Conservation (phyloP, 2,888 invertebrate genomes). For the Acheta domesticus region DNA sequence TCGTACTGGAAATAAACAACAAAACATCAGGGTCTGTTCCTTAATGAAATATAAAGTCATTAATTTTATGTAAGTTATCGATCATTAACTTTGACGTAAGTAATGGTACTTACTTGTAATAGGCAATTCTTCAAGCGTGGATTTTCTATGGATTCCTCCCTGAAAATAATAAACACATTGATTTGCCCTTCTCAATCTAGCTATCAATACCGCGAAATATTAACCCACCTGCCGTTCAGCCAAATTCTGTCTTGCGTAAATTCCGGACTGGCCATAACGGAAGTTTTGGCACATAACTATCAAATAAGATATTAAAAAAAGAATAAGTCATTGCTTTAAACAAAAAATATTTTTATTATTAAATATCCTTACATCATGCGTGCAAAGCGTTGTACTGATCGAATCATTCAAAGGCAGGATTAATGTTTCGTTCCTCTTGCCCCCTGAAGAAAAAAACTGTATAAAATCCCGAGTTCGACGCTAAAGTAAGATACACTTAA, state of each 20-base stretch:
- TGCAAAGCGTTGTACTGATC: slow-evolving; percentile 84
- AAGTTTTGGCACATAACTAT: slow-evolving; percentile 87
- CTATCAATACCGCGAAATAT: background rate
- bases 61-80: too few relatives aligned
- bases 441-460: slow-evolving; percentile 62
- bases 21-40: too few relatives aligned
- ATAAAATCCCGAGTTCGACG: too few relatives aligned
- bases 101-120: slow-evolving; percentile 56
- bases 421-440: slow-evolving; percentile 87
- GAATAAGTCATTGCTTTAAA: background rate
- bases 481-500: slow-evolving; percentile 32
- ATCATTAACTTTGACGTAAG: too few relatives aligned
- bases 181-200: background rate
- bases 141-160: slow-evolving; percentile 70
- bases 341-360: background rate
- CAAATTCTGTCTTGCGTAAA: slow-evolving; percentile 78
- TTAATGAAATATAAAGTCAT: too few relatives aligned
- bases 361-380: slow-evolving; percentile 62
- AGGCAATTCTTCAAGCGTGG: slow-evolving; percentile 74
- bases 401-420: slow-evolving; percentile 96
- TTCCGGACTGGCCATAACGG: slow-evolving; percentile 67
- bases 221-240: slow-evolving; percentile 72
- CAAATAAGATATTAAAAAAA: slow-evolving; percentile 39
- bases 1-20: background rate
- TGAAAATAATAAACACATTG: slow-evolving; percentile 46